Conservation (phyloP, 2,113 vertebrate species). For the Mesembrinibis cayennensis region DNA sequence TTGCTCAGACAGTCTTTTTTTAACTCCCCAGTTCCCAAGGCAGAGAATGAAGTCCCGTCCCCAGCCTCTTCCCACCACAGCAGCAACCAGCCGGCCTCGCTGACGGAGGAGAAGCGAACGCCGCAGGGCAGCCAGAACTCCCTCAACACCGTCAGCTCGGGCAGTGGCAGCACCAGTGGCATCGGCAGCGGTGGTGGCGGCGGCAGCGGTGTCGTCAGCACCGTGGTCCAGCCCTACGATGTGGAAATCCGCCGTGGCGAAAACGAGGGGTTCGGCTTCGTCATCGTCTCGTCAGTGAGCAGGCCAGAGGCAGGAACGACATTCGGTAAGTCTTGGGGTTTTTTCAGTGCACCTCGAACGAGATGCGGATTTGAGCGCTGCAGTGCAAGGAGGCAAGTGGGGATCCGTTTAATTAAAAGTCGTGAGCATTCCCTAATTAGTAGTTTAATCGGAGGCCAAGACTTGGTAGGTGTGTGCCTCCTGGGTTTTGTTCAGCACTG, state of each 20-base stretch:
- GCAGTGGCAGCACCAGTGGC: slow-evolving; percentile 95
- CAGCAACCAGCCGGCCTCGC: slow-evolving; percentile 92
- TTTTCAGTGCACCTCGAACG: fast-evolving
- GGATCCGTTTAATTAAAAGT: background rate
- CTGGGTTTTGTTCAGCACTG: background rate
- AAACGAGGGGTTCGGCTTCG: slow-evolving; percentile 96
- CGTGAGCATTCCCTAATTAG: background rate
- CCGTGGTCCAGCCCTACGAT: slow-evolving; percentile 89
- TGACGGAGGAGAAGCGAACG: slow-evolving; percentile 93
- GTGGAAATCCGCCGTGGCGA: slow-evolving; percentile 95
- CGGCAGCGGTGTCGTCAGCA: slow-evolving; percentile 82
- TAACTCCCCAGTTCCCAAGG: slow-evolving; percentile 79
- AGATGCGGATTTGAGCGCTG: background rate
- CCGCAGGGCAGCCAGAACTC: slow-evolving; percentile 98
- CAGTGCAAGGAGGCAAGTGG: background rate
- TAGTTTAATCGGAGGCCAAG: background rate
- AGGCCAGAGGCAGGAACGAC: slow-evolving; percentile 93
- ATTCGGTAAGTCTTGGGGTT: slow-evolving; percentile 83
- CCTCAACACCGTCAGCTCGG: slow-evolving; percentile 95
- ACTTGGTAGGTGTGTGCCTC: background rate
- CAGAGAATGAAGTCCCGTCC: slow-evolving; percentile 92
- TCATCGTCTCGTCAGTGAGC: slow-evolving; percentile 97
- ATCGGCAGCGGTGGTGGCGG: slow-evolving; percentile 87
- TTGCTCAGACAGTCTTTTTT: background rate
- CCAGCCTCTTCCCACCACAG: slow-evolving; percentile 98